phyloP scores from a whole-genome alignment of 2,797 vertebrate genomes.

The Coracias cyanogaster region DNA sequence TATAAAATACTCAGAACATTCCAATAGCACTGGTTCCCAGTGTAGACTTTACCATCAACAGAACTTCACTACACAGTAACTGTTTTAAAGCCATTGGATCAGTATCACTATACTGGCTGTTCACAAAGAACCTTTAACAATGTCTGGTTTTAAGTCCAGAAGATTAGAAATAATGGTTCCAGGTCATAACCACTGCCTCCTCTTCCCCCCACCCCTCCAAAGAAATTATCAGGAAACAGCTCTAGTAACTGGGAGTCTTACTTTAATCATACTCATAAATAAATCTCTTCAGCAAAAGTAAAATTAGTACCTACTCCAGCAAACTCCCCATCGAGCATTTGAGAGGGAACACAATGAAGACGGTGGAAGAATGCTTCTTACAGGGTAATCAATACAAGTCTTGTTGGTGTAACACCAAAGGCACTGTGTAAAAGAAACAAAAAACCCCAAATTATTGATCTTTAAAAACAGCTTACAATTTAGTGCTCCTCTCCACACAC shows the following conservation, averaged over 20 bases:
- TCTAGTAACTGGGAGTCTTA: not conserved
- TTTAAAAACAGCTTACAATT: not conserved
- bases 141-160: not conserved
- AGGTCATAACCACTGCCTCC: not conserved
- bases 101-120: not conserved
- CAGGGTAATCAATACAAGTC: slow-evolving; percentile 87
- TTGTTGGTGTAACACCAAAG: slow-evolving; percentile 88
- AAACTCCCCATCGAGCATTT: slow-evolving; percentile 88
- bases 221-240: not conserved
- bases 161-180: not conserved
- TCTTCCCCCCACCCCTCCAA: rapidly evolving
- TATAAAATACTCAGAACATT: not conserved
- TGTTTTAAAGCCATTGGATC: not conserved
- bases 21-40: not conserved
- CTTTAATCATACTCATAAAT: not conserved
- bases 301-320: slow-evolving; percentile 85
- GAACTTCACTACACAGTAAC: not conserved
- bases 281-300: not conserved
- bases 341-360: slow-evolving; percentile 81
- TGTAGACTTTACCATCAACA: not conserved
- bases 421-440: slow-evolving; percentile 80
- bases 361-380: slow-evolving; percentile 84
- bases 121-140: not conserved
- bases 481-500: not conserved
- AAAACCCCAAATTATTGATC: not conserved